Percentiles rank a stretch among this genome's conserved stretches.
Evolutionary conservation across 2,888 invertebrate genomes (phyloP).

Genomic region (Anarsia innoxiella): DNA sequence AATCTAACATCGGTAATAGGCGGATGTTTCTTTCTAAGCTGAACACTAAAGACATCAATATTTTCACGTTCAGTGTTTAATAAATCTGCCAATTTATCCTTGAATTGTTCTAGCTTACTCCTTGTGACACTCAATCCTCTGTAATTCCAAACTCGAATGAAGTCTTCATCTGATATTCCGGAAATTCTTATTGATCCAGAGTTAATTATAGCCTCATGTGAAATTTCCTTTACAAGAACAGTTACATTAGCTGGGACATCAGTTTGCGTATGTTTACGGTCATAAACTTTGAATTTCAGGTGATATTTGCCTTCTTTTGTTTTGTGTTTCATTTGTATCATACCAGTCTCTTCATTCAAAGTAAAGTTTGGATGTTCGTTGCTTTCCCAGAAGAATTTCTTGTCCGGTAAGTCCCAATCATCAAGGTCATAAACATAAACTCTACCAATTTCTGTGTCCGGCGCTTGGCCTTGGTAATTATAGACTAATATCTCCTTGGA

Average conservation of each 20-base stretch:
- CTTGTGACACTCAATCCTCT: conserved; percentile 87
- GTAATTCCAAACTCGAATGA: conserved; percentile 96
- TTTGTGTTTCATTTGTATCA: conserved; percentile 96
- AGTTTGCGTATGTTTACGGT: conserved; percentile 94
- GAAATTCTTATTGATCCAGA: conserved; percentile 95
- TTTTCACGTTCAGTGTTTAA: conserved; percentile 90
- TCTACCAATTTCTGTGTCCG: conserved; percentile 92
- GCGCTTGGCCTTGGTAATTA: conserved; percentile 94
- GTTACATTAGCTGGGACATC: conserved; percentile 98
- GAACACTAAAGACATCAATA: conserved; percentile 97
- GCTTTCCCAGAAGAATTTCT: conserved; percentile 96
- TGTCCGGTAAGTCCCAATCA: conserved; percentile 99
- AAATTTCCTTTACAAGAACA: conserved; percentile 94
- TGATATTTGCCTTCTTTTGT: conserved; percentile 92
- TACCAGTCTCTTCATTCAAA: conserved; percentile 92
- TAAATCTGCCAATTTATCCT: conserved; percentile 89
- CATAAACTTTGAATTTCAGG: conserved; percentile 90
- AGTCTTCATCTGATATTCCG: conserved; percentile 97
- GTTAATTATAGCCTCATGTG: conserved; percentile 95
- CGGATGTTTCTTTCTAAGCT: conserved; percentile 88
- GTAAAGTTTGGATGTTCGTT: conserved; percentile 91
- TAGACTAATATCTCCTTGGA: conserved; percentile 98
- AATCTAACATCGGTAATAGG: conserved; percentile 94
- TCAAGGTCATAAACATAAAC: conserved; percentile 98
- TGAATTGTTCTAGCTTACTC: conserved; percentile 92